Conservation (phyloP, 2,113 vertebrate species). For the Globicephala melas region DNA sequence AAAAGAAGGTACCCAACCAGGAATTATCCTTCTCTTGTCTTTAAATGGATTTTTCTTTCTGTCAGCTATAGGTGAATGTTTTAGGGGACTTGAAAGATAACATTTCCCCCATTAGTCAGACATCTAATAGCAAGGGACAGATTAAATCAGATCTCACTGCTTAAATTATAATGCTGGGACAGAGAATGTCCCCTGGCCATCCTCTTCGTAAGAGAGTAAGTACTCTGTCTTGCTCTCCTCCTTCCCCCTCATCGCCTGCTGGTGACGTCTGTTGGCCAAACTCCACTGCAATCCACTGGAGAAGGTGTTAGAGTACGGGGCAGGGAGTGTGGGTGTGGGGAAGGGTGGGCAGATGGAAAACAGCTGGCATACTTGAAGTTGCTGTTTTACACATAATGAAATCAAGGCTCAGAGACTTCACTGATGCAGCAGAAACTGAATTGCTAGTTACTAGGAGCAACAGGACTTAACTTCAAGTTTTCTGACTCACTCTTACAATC, state of each 20-base stretch:
- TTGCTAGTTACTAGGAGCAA: neutral
- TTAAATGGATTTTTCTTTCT: constrained; percentile 28
- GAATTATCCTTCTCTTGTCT: neutral
- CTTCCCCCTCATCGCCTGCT: neutral
- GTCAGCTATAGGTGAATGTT: neutral
- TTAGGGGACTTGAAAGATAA: neutral
- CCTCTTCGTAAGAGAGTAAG: neutral
- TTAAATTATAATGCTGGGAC: neutral
- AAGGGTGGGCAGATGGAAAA: neutral
- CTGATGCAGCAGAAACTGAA: neutral
- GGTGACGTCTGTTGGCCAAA: neutral
- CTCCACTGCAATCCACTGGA: neutral
- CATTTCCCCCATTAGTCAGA: neutral
- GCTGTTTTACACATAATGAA: neutral
- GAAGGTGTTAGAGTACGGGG: neutral
- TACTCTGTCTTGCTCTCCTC: neutral
- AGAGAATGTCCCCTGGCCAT: neutral
- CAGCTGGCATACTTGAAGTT: neutral
- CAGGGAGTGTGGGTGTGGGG: neutral
- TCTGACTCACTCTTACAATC: neutral
- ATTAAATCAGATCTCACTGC: neutral
- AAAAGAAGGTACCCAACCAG: neutral
- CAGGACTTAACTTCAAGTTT: neutral
- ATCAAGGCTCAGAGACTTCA: neutral
- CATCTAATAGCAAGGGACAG: neutral